Evolutionary conservation across 1,140 invertebrate genomes (phyloP).

Genomic region (Trichomalopsis sarcophagae): DNA sequence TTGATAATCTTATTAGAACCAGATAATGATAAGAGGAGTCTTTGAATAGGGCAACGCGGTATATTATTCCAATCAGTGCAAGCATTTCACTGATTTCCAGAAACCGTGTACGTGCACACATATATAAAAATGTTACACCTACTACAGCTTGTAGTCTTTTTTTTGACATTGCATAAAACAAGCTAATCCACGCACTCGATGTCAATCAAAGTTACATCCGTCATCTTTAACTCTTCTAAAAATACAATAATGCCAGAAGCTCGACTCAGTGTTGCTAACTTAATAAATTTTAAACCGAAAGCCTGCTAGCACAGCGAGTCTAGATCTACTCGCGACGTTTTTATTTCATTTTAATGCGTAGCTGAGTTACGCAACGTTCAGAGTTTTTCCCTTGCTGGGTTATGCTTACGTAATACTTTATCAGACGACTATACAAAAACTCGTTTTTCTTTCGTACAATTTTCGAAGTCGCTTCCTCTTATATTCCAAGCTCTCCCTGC

Average conservation of each 20-base stretch:
- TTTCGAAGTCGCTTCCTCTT: not conserved
- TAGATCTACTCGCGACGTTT: not conserved
- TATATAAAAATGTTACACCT: not conserved
- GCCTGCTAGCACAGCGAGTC: not conserved
- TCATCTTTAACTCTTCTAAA: too few relatives aligned
- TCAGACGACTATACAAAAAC: not conserved
- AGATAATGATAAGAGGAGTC: constrained; percentile 7
- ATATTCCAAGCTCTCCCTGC: not conserved
- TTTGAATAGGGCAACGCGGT: not conserved
- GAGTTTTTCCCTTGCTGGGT: not conserved
- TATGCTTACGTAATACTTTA: not conserved
- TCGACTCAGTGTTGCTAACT: not conserved
- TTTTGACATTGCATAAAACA: too few relatives aligned
- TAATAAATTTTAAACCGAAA: not conserved
- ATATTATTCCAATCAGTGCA: not conserved
- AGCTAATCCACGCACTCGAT: too few relatives aligned
- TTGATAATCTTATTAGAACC: not conserved
- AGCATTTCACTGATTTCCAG: not conserved
- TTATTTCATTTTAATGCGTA: not conserved
- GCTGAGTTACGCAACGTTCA: not conserved
- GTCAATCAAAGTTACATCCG: too few relatives aligned
- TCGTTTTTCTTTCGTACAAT: not conserved
- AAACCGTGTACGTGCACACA: too few relatives aligned
- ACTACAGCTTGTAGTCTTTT: too few relatives aligned
- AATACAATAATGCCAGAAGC: not conserved